Evolutionary conservation across 2,113 vertebrate genomes (phyloP).

Genomic region (Paradisaea rubra): DNA sequence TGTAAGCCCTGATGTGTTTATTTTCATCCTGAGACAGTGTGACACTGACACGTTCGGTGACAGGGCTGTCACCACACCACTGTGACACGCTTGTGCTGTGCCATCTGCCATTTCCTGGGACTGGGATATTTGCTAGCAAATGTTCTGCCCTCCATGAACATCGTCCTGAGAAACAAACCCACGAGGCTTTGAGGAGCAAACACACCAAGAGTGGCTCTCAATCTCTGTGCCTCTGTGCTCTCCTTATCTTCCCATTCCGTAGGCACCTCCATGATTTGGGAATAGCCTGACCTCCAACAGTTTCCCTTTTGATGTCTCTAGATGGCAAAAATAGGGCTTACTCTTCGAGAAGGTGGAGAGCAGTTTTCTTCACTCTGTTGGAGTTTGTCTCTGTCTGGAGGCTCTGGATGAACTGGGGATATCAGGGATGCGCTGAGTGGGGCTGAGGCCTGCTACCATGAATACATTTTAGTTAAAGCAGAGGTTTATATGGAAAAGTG

Average conservation of each 20-base stretch:
- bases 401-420: too few relatives aligned
- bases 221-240: background rate
- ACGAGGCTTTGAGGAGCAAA: background rate
- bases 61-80: background rate
- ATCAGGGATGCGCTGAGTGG: accelerated
- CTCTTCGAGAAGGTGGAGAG: background rate
- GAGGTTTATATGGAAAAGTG: background rate
- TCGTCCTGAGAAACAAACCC: background rate
- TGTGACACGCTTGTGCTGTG: accelerated
- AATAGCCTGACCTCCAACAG: background rate
- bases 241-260: accelerated
- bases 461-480: background rate
- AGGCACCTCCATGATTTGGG: background rate
- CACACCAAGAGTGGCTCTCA: background rate
- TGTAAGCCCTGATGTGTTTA: background rate
- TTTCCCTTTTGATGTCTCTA: background rate
- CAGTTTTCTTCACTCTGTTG: background rate
- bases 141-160: background rate
- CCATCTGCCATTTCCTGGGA: background rate
- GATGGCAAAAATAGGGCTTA: background rate
- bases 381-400: background rate
- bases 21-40: background rate
- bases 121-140: background rate
- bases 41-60: background rate
- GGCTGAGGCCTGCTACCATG: background rate